Base-by-base conservation (phyloP, 1,140 invertebrate genomes). In the Orius insidiosus region DNA sequence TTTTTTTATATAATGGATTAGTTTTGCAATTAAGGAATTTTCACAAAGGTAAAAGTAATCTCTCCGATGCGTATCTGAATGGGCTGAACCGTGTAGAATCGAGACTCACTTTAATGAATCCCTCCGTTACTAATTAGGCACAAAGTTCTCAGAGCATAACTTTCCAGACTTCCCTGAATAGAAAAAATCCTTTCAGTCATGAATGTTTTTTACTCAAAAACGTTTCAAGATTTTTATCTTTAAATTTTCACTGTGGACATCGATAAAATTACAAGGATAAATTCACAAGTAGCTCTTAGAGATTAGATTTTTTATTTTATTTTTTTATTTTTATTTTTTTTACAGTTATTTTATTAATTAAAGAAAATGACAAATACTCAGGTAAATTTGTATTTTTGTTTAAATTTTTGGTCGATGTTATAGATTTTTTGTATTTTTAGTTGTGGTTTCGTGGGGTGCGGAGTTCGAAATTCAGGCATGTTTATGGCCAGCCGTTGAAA, bases 401-500 rank as follows among this genome's bases (percentile, higher is more conserved):
- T 42, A 10, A 10, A 46, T 5, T 38, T 19, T 41, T 47, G 16
- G 9, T 24, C 5, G 7, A 38, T 6, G 13, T 38, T 7, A 6
- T 18, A 8, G 19, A 37, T 16, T 46, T 35, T 19, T 15, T 37
- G 11, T 41, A 48, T 52, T 56, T 71, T 72, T 63, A 85, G 81
- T 67, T 80, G 57, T 80, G 78, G 72, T 87, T 85, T 60, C 75
- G 79, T 39, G 83, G 83, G 16, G 84, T 89, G 44, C 68, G 85
- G 32, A 84, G 80, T 57, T 86, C 82, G 35, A 93, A 93, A 60
- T 94, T 90, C 65, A 77, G 87, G 18, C 88, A 94, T 65, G 87
- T 95, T 10, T 94, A 85, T 65, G 89, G 88, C 4, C 77, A 82
- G 52, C 78, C 86, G 3, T 76, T 80, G 9, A 88, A 87, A 58